Evolutionary conservation across 2,797 vertebrate species (phyloP).

Genomic region (Esox masquinongy): DNA sequence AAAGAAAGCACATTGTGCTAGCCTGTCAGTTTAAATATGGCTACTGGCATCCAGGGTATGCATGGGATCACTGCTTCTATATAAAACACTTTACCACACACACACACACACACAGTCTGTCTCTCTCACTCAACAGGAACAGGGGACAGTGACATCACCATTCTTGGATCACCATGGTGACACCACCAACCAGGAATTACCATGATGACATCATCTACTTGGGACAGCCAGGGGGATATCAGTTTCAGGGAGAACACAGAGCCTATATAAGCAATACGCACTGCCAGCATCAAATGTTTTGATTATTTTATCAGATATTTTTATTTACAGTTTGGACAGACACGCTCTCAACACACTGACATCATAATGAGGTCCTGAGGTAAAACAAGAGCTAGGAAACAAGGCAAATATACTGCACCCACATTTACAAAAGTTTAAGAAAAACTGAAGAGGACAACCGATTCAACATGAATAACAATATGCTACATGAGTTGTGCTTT

Average conservation of each 20-base stretch:
- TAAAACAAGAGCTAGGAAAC: constrained; percentile 53
- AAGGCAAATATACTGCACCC: constrained; percentile 44
- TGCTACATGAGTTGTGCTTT: constrained; percentile 28
- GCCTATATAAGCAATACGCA: background rate
- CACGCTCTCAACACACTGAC: background rate
- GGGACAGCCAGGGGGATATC: constrained; percentile 51
- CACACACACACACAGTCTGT: constrained; percentile 26
- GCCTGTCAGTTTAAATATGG: constrained; percentile 69
- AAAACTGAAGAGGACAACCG: constrained; percentile 10
- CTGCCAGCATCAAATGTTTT: background rate
- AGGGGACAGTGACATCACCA: constrained; percentile 43
- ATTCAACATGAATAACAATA: background rate
- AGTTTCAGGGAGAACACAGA: constrained; percentile 29
- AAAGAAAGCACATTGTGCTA: constrained; percentile 23
- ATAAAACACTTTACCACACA: constrained; percentile 55
- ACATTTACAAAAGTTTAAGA: constrained; percentile 36
- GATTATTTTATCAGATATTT: background rate
- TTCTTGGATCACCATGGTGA: constrained; percentile 63
- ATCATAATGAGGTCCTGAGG: constrained; percentile 68
- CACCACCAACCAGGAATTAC: constrained; percentile 42
- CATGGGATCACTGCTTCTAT: constrained; percentile 61
- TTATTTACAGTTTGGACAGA: background rate
- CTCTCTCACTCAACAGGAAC: constrained; percentile 20
- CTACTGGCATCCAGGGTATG: constrained; percentile 73
- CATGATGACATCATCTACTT: constrained; percentile 12